Base-by-base conservation (phyloP, 2,797 vertebrate species). In the Pangasius mekongensis region DNA sequence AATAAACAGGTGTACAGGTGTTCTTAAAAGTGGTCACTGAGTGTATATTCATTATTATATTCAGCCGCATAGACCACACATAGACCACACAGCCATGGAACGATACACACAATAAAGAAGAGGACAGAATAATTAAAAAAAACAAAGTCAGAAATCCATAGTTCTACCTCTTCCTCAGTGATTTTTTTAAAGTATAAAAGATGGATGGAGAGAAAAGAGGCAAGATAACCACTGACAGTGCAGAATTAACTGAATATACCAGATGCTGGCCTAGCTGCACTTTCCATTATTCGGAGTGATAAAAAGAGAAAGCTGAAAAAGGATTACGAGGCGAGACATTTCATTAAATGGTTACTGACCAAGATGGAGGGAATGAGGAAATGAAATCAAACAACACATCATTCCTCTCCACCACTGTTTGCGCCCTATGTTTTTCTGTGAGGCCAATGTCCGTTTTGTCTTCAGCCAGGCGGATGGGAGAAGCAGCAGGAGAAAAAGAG, bases 341-440 rank as follows among this genome's bases (percentile, higher is more conserved):
- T 94, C 87, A 93, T 95, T 94, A 94, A 92, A 94, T 20, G 91
- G 67, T 81, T 90, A 90, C 89, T 89, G 92, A 91, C 93, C 91
- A 88, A 86, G 93, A 92, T 85, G 89, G 86, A 89, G 87, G 85
- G 89, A 92, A 92, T 88, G 87, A 94, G 88, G 86, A 90, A 91
- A 89, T 85, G 78, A 92, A 94, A 95, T 94, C 94, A 94, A 96
- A 95, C 94, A 94, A 91, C 93, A 90, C 91, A 89, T 94, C 94
- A 90, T 94, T 93, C 90, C 89, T 93, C 90, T 90, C 91, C 69
- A 92, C 90, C 80, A 92, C 94, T 94, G 92, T 94, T 94, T 92
- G 92, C 87, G 47, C 87, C 67, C 69, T 92, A 56, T 84, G 89
- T 81, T 92, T 92, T 90, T 87, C 71, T 83, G 83, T 83, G 94